Base-by-base conservation (phyloP, 2,113 vertebrate species). In the Empidonax alnorum region DNA sequence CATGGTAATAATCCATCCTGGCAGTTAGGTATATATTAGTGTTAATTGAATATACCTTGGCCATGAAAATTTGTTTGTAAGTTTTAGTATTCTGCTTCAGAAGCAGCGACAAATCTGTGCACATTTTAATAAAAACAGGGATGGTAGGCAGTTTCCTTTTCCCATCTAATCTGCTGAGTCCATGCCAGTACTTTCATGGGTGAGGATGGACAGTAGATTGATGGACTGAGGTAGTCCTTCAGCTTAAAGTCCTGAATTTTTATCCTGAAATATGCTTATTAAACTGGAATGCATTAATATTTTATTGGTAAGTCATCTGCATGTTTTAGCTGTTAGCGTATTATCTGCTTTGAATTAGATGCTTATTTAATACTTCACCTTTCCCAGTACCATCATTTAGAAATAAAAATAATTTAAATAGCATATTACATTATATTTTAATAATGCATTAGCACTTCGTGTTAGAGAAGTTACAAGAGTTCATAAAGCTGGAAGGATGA, bases 331-430 rank as follows among this genome's bases (percentile, higher is more conserved):
- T 91, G 33, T 56, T 90, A 85, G 35, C 49, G 25, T 58, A 58
- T 56, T 86, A 61, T 71, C 87, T 95, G 27, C 61, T 82, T 91
- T 49, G 69, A 93, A 73, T 79, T 58, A 63, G 75, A 33, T 79
- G 23, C 69, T 93, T 88, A 31, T 80, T 88, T 93, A 84, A 92
- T 76, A 75, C 39, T 91, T 95, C 78, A 72, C 84, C 41, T 68
- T 89, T 87, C 71, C 96, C 73, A 81, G 21, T n/a, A 44, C 68
- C 14, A 11, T 80, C 37, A 22, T 76, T 96, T 86, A 61, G 88
- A 94, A 91, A 83, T 69, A 62, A 78, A 78, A 96, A 80, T 93
- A 71, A 91, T 77, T 91, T 79, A 63, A 88, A 69, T 61, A 87
- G 53, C 7, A 2, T 77, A 84, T 55, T 94, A 75, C n/a, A 84